Evolutionary conservation across 2,797 vertebrate species (phyloP).

Genomic region (Phalanger gymnotis): DNA sequence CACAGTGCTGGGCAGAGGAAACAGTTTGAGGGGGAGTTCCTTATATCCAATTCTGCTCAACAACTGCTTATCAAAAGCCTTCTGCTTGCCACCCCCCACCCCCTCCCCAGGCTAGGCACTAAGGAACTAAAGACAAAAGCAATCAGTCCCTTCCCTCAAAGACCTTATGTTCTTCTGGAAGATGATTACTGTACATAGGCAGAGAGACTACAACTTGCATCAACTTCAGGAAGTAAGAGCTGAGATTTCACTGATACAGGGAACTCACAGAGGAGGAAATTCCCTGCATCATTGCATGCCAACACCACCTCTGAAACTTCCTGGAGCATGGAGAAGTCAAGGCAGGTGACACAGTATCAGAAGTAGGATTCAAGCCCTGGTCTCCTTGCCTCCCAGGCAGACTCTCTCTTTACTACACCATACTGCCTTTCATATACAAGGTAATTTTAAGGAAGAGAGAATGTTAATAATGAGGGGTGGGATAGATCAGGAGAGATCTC

Average conservation of each 20-base stretch:
- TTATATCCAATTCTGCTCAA: not conserved
- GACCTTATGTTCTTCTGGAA: not conserved
- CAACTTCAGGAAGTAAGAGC: not conserved
- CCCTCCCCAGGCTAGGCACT: not conserved
- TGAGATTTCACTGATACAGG: not conserved
- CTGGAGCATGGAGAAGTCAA: not conserved
- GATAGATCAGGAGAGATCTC: not conserved
- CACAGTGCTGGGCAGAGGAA: not conserved
- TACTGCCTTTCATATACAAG: not conserved
- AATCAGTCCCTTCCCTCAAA: not conserved
- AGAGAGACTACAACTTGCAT: not conserved
- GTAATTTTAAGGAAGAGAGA: not conserved
- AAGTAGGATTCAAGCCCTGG: not conserved
- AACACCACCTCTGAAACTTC: not conserved
- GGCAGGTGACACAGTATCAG: not conserved
- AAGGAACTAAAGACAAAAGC: not conserved
- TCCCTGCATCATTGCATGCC: not conserved
- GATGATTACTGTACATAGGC: not conserved
- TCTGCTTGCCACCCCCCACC: not conserved
- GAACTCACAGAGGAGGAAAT: not conserved
- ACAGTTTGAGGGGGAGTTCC: not conserved
- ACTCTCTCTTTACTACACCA: not conserved
- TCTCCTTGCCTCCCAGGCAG: not conserved
- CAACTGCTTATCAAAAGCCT: not conserved
- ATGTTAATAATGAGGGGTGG: not conserved